Percentiles rank a stretch among this genome's conserved stretches.
These are phyloP conservation scores for Otocyon megalotis DNA, from an alignment of 2,113 vertebrate species.

Conservation along the genomic window DNA sequence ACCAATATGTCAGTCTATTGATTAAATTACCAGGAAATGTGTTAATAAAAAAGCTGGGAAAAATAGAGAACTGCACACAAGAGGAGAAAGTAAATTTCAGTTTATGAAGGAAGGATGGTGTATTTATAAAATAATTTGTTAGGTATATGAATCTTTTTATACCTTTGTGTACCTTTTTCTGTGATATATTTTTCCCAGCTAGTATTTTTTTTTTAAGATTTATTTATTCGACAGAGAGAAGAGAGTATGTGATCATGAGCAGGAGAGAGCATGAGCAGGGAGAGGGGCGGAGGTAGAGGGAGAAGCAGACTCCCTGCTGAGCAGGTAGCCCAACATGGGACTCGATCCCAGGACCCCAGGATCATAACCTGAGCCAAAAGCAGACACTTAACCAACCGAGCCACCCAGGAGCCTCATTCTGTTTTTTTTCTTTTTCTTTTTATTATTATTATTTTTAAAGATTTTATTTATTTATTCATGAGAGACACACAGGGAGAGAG, in stretches of 20 bases:
- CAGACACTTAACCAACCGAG: neutral
- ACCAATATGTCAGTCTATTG: neutral
- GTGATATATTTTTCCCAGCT: slow-evolving; percentile 21
- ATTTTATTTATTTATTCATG: too few relatives aligned
- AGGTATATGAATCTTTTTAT: slow-evolving; percentile 19
- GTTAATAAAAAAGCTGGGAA: neutral
- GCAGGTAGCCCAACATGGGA: too few relatives aligned
- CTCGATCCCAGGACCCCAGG: neutral
- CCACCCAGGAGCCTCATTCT: neutral
- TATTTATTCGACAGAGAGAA: neutral
- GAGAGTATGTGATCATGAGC: too few relatives aligned
- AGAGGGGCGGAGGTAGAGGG: neutral
- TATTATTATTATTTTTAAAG: too few relatives aligned
- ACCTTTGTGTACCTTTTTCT: slow-evolving; percentile 30
- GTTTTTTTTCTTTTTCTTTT: too few relatives aligned
- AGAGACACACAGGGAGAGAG: too few relatives aligned
- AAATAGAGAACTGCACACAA: slow-evolving; percentile 32
- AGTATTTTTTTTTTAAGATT: neutral
- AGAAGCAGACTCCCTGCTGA: neutral
- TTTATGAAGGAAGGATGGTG: neutral
- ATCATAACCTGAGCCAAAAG: neutral
- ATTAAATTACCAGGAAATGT: neutral
- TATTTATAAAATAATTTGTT: slow-evolving; percentile 48
- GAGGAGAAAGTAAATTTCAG: slow-evolving; percentile 40
- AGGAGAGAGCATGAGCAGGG: neutral